Evolutionary conservation across 2,888 invertebrate genomes (phyloP).

Genomic region (Automeris io): DNA sequence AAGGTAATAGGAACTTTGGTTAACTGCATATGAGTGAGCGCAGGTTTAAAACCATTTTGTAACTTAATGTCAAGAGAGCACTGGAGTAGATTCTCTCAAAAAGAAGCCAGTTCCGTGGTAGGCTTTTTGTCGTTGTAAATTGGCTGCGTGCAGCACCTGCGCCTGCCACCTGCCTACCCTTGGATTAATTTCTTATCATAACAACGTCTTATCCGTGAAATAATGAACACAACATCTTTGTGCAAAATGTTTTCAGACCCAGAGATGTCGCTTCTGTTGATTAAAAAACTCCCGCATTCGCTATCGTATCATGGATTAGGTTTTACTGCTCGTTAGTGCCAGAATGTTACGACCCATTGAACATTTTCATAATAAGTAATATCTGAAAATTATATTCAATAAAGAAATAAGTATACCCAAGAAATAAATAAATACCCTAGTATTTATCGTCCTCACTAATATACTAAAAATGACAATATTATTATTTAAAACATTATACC

Average conservation of each 20-base stretch:
- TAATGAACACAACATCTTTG: conserved; percentile 63
- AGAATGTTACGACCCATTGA: conserved; percentile 21
- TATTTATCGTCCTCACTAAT: no score
- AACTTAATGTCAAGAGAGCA: background rate
- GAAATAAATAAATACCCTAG: no score
- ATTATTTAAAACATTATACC: no score
- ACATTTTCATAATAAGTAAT: background rate
- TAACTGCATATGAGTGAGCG: no score
- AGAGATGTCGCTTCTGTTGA: conserved; percentile 51
- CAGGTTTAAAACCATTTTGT: no score
- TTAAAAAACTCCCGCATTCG: conserved; percentile 53
- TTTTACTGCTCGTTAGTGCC: conserved; percentile 17
- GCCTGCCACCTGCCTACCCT: conserved; percentile 49
- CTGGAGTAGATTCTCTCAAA: conserved; percentile 15
- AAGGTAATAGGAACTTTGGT: no score
- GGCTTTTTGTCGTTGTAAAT: conserved; percentile 47
- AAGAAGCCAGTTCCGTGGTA: conserved; percentile 16
- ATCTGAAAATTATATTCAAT: no score
- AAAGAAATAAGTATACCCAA: no score
- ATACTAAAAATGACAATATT: no score
- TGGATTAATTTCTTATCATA: conserved; percentile 75
- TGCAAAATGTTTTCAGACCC: conserved; percentile 64
- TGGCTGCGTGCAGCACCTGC: conserved; percentile 55
- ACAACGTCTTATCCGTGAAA: conserved; percentile 48
- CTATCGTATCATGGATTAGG: background rate